Evolutionary conservation across 1,140 invertebrate genomes (phyloP), one percentile per base, ranked within the genome.

Genomic region (Cepaea nemoralis): DNA sequence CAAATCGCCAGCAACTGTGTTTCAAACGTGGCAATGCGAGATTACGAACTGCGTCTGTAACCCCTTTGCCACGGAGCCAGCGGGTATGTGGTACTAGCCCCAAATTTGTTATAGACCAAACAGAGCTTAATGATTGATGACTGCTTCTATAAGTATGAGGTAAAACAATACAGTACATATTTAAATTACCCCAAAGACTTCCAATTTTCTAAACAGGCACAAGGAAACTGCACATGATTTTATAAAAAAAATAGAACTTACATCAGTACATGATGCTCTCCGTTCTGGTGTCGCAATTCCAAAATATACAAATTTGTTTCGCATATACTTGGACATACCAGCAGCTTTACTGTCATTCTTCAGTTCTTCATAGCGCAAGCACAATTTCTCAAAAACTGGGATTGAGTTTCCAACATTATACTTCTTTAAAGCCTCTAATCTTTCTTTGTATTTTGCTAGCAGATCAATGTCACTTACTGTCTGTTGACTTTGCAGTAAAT

Each of bases 221-320:
- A n/a, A n/a, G n/a, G n/a, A n/a, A n/a, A n/a, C n/a, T n/a, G n/a
- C n/a, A n/a, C n/a, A n/a, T n/a, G n/a, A n/a, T n/a, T n/a, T n/a
- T n/a, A 10, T 45, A 45, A 45, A 63, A 63, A 10, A 33, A 66
- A 40, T 22, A n/a, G 67, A 31, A 66, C 45, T 50, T 77, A 84
- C 83, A 66, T 84, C 73, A 40, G 67, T 75, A 55, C 45, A 31
- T 33, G 71, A 39, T n/a, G 48, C 69, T 40, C 45, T 80, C 59
- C 81, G 66, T 42, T 67, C 50, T 39, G 81, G 81, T 59, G 73
- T 35, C 39, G 27, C n/a, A 0, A 84, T 63, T n/a, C 83, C 83
- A 69, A 81, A 73, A 77, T 74, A 84, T 67, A 63, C 81, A 84
- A 83, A 84, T 70, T 84, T 66, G 39, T 77, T 69, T 77, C 83